phyloP scores from a whole-genome alignment of 2,797 vertebrate genomes.

The Helostoma temminkii region DNA sequence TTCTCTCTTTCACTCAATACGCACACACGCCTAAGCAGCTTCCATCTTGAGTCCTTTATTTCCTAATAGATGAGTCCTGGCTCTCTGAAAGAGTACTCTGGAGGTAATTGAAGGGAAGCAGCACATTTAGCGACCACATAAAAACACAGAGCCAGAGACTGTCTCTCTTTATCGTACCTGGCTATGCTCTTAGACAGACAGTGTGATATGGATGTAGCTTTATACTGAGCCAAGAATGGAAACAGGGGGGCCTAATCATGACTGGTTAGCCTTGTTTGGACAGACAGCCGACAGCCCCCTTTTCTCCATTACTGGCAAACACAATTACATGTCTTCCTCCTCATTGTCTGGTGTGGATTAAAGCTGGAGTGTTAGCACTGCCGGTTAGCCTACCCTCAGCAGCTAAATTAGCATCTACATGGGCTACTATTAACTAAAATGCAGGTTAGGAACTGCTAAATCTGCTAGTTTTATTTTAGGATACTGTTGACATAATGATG shows the following conservation, averaged over 20 bases:
- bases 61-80: conserved; percentile 58
- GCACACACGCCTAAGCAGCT: conserved; percentile 15
- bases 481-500: conserved; percentile 12
- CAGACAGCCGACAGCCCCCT: conserved; percentile 72
- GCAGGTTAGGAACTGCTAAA: conserved; percentile 26
- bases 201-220: conserved; percentile 47
- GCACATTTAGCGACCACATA: conserved; percentile 64
- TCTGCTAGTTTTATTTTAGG: conserved; percentile 43
- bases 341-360: conserved; percentile 63
- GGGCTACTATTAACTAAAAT: conserved; percentile 48
- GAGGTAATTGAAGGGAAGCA: conserved; percentile 74
- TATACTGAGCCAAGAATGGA: conserved; percentile 69
- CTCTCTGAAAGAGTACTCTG: conserved; percentile 58
- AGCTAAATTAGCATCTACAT: conserved; percentile 54
- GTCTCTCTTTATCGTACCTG: conserved; percentile 52
- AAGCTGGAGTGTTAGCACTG: conserved; percentile 45
- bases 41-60: conserved; percentile 39
- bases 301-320: conserved; percentile 81
- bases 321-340: conserved; percentile 80
- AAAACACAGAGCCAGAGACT: conserved; percentile 48
- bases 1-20: neutral
- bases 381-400: conserved; percentile 44
- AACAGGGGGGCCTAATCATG: conserved; percentile 72
- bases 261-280: conserved; percentile 77
- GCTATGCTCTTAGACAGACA: conserved; percentile 58